Conservation (phyloP, 2,888 invertebrate species). For the Stomorhina lunata region DNA sequence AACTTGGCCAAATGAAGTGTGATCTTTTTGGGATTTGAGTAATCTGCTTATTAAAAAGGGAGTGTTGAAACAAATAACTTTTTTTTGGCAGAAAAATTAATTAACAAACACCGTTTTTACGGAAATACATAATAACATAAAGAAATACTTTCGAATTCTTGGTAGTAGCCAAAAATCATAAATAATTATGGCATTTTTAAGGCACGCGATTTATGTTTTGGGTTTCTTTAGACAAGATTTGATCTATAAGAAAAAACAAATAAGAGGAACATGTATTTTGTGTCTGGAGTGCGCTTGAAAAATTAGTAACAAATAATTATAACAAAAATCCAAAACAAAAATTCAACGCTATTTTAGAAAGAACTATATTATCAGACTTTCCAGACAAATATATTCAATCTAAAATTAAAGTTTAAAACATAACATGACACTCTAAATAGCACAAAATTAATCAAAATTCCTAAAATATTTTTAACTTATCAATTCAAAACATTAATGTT, state of each 20-base stretch:
- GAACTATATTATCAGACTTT: no score
- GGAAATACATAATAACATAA: no score
- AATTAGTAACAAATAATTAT: no score
- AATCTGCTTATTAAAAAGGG: background rate
- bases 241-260: no score
- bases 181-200: background rate
- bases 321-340: no score
- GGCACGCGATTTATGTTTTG: background rate
- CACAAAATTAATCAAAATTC: background rate
- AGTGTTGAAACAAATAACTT: slow-evolving; percentile 3
- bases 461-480: background rate
- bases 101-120: slow-evolving; percentile 27
- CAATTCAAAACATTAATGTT: background rate
- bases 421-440: background rate
- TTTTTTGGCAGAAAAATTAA: slow-evolving; percentile 27
- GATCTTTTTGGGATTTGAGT: background rate
- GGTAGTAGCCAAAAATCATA: background rate
- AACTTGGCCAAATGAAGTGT: slow-evolving; percentile 11
- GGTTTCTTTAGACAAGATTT: no score
- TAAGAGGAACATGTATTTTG: no score
- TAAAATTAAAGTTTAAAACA: no score
- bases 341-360: no score
- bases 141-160: no score
- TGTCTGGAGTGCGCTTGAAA: no score
- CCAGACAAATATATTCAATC: no score